A percentile compares a stretch with the other conserved stretches of the same genome.
These are phyloP conservation scores for Eilema sororculum DNA, from an alignment of 2,888 invertebrate species.

Conservation along the genomic window DNA sequence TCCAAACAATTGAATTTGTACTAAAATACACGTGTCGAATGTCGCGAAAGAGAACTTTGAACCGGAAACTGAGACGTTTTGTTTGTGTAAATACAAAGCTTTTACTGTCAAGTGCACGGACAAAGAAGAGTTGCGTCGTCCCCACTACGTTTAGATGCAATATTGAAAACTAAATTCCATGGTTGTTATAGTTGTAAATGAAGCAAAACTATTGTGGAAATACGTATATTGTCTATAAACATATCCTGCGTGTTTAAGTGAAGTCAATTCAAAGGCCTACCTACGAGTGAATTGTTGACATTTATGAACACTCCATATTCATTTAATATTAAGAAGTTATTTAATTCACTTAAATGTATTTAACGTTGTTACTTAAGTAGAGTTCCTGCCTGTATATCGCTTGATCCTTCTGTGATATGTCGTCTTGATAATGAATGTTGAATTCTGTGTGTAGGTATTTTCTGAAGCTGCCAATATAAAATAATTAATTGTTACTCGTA, in stretches of 20 bases:
- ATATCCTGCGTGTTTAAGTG: conserved; percentile 74
- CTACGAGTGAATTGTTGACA: conserved; percentile 69
- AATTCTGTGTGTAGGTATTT: conserved; percentile 64
- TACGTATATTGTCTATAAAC: conserved; percentile 64
- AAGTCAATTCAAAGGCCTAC: conserved; percentile 81
- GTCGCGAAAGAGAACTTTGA: conserved; percentile 83
- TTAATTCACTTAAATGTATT: conserved; percentile 59
- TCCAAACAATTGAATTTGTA: conserved; percentile 60
- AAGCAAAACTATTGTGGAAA: conserved; percentile 67
- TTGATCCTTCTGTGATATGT: conserved; percentile 84
- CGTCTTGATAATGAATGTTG: conserved; percentile 70
- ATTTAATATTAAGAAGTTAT: conserved; percentile 58
- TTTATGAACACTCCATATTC: conserved; percentile 58
- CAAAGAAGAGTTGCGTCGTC: conserved; percentile 80
- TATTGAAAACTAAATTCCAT: conserved; percentile 66
- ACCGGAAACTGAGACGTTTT: conserved; percentile 83
- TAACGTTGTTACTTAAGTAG: conserved; percentile 70
- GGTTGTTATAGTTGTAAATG: conserved; percentile 65
- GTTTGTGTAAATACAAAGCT: conserved; percentile 87
- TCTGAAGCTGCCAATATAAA: conserved; percentile 68
- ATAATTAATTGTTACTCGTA: conserved; percentile 63
- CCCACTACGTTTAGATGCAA: conserved; percentile 65
- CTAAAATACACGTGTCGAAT: conserved; percentile 76
- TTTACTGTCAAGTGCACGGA: conserved; percentile 85
- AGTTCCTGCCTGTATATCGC: conserved; percentile 84